A percentile compares a stretch with the other conserved stretches of the same genome.
These are phyloP conservation scores for Champsocephalus esox DNA, from an alignment of 2,797 vertebrate species.

Conservation along the genomic window DNA sequence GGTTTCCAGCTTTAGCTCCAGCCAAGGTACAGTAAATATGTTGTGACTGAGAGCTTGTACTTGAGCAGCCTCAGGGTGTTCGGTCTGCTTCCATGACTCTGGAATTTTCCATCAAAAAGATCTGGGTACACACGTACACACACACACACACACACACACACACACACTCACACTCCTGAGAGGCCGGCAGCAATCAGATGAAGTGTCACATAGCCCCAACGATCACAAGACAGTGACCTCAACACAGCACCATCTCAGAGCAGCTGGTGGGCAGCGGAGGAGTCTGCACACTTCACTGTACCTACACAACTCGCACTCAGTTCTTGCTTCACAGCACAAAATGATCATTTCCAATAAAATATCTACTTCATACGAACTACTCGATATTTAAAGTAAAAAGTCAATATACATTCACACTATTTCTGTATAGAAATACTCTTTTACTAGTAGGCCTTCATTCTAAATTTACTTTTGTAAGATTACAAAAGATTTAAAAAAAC, in stretches of 20 bases:
- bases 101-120: constrained; percentile 62
- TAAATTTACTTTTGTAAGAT: too few species aligned
- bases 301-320: background rate
- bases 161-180: background rate
- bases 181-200: too few species aligned
- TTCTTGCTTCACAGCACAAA: background rate
- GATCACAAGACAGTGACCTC: constrained; percentile 72
- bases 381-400: too few species aligned
- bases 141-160: constrained; percentile 13
- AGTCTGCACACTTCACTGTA: constrained; percentile 29
- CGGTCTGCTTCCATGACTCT: constrained; percentile 33
- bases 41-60: constrained; percentile 23
- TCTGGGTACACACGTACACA: constrained; percentile 12
- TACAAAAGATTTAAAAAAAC: too few species aligned
- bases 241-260: constrained; percentile 41
- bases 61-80: constrained; percentile 17
- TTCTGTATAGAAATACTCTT: too few species aligned
- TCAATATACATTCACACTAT: too few species aligned
- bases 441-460: too few species aligned
- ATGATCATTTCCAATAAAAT: background rate
- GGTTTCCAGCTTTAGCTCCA: constrained; percentile 20
- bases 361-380: background rate
- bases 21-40: constrained; percentile 34
- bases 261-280: constrained; percentile 46
- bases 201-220: constrained; percentile 58